Percentiles rank a stretch among this genome's conserved stretches.
These are phyloP conservation scores for Misgurnus mizolepis DNA, from an alignment of 2,113 vertebrate species.

Conservation along the genomic window DNA sequence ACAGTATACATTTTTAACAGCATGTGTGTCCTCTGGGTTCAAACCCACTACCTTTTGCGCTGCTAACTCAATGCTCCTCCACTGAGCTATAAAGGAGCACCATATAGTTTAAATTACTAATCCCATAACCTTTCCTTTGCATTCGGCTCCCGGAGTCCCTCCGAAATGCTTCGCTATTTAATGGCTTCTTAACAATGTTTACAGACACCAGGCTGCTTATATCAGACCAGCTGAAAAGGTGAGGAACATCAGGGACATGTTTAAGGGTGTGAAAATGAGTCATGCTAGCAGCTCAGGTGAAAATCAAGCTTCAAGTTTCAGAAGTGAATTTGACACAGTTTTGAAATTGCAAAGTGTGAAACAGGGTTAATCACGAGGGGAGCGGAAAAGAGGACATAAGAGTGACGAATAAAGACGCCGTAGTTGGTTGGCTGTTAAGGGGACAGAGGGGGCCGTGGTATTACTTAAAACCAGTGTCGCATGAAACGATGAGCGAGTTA, in stretches of 20 bases:
- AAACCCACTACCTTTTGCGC: too few species aligned
- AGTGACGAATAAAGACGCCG: slow-evolving; percentile 52
- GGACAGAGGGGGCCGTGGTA: slow-evolving; percentile 62
- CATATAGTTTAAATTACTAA: too few species aligned
- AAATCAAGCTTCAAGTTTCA: slow-evolving; percentile 1
- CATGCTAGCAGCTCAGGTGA: neutral
- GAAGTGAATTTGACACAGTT: slow-evolving; percentile 53
- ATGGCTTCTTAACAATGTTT: neutral
- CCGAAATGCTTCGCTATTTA: neutral
- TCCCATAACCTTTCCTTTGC: neutral
- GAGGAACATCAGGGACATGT: neutral
- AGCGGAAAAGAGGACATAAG: slow-evolving; percentile 31
- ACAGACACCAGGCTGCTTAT: neutral
- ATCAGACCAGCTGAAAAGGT: neutral
- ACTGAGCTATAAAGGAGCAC: too few species aligned
- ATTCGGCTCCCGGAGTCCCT: neutral
- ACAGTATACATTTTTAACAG: too few species aligned
- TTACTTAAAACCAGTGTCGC: slow-evolving; percentile 68
- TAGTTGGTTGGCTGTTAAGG: slow-evolving; percentile 72
- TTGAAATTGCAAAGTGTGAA: slow-evolving; percentile 11
- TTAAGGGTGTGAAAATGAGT: neutral
- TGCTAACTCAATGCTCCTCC: too few species aligned
- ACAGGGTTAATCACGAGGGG: slow-evolving; percentile 44
- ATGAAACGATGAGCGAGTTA: slow-evolving; percentile 60
- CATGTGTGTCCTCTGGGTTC: too few species aligned